Evolutionary conservation across 1,140 invertebrate species (phyloP).

Genomic region (Panonychus citri): DNA sequence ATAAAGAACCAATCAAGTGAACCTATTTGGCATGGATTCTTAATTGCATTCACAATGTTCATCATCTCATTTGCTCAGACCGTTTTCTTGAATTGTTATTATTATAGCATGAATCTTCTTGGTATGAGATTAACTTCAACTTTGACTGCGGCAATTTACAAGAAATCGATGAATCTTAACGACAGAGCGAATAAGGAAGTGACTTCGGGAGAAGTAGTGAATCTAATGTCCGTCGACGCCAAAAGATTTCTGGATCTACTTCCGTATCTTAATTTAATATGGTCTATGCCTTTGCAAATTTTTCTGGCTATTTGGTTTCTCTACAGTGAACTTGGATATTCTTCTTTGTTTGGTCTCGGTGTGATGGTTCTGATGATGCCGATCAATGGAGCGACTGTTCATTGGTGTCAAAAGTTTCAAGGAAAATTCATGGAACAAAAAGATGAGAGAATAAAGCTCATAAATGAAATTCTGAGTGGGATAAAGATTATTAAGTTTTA

Average conservation of each 20-base stretch:
- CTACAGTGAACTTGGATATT: constrained; percentile 34
- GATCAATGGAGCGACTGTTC: constrained; percentile 25
- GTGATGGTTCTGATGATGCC: constrained; percentile 49
- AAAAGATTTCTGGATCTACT: constrained; percentile 18
- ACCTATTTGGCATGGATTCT: constrained; percentile 56
- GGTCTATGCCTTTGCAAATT: constrained; percentile 22
- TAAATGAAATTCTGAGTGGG: constrained; percentile 23
- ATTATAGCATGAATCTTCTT: constrained; percentile 50
- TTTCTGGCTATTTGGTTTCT: constrained; percentile 23
- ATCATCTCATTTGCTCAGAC: constrained; percentile 26
- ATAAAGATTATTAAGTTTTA: constrained; percentile 19
- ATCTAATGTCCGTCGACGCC: constrained; percentile 32
- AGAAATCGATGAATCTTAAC: constrained; percentile 22
- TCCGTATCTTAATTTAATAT: constrained; percentile 16
- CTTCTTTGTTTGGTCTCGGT: constrained; percentile 64
- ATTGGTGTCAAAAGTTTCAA: constrained; percentile 23
- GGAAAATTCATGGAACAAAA: constrained; percentile 21
- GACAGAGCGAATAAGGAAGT: constrained; percentile 23
- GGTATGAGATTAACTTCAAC: constrained; percentile 20
- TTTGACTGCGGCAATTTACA: constrained; percentile 23
- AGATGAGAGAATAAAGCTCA: constrained; percentile 21
- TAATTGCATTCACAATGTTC: constrained; percentile 40
- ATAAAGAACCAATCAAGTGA: constrained; percentile 28
- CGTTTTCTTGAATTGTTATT: constrained; percentile 64
- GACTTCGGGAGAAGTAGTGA: constrained; percentile 35